Conservation (phyloP, 2,888 invertebrate species). For the Campopleginae sp. region DNA sequence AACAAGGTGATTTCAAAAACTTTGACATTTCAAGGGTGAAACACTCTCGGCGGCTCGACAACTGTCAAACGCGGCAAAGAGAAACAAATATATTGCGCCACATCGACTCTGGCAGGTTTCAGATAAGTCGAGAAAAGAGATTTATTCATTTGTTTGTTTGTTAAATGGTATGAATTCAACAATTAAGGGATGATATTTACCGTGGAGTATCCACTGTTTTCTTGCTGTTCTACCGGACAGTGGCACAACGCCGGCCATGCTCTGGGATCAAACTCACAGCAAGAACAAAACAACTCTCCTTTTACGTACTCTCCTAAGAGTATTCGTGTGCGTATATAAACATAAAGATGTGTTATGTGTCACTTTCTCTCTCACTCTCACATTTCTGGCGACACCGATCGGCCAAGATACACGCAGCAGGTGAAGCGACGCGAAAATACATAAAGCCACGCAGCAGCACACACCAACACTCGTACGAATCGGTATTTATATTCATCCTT, state of each 20-base stretch:
- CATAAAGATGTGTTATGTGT: slow-evolving; percentile 3
- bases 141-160: slow-evolving; percentile 5
- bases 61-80: slow-evolving; percentile 46
- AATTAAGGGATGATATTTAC: slow-evolving; percentile 83
- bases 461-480: background rate
- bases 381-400: slow-evolving; percentile 15
- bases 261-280: slow-evolving; percentile 33
- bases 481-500: background rate
- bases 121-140: background rate
- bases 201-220: slow-evolving; percentile 91
- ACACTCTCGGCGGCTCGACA: slow-evolving; percentile 48
- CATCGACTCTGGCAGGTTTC: background rate
- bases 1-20: slow-evolving; percentile 1
- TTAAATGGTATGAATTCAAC: background rate
- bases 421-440: background rate
- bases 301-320: background rate
- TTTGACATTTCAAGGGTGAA: slow-evolving; percentile 5
- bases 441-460: background rate
- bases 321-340: background rate
- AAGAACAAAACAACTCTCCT: slow-evolving; percentile 49
- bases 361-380: slow-evolving; percentile 14
- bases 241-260: slow-evolving; percentile 87
- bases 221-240: slow-evolving; percentile 87
- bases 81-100: slow-evolving; percentile 8
- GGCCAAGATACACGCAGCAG: background rate